These are phyloP conservation scores for Pilophorus perplexus DNA, from an alignment of 2,888 invertebrate genomes.

Conservation along the genomic window DNA sequence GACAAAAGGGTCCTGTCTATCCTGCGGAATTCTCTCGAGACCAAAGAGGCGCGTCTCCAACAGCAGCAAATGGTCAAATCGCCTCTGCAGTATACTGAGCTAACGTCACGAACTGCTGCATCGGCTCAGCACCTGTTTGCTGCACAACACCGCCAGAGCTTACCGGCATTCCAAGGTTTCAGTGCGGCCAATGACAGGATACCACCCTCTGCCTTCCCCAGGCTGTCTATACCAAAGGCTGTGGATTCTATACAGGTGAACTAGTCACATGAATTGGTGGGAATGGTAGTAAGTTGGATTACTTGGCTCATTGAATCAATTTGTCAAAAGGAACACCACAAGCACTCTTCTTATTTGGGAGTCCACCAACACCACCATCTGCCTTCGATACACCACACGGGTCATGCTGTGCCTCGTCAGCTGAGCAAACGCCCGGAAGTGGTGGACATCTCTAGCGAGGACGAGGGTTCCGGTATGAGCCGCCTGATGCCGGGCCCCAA, in stretches of 20 bases:
- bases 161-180: conserved; percentile 58
- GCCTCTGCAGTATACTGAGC: conserved; percentile 24
- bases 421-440: no score
- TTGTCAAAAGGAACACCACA: background rate
- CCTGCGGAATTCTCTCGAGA: conserved; percentile 68
- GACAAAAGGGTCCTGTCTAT: conserved; percentile 70
- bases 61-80: conserved; percentile 50
- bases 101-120: conserved; percentile 18
- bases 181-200: conserved; percentile 52
- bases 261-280: background rate
- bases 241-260: conserved; percentile 59
- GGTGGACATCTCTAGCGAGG: conserved; percentile 42
- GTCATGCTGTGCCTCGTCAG: no score
- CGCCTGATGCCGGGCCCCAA: no score
- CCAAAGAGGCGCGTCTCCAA: conserved; percentile 57
- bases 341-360: background rate
- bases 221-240: conserved; percentile 67
- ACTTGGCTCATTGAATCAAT: no score
- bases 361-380: no score
- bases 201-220: conserved; percentile 54
- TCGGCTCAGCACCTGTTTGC: background rate
- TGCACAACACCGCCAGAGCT: conserved; percentile 52
- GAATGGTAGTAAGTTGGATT: no score
- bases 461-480: conserved; percentile 20
- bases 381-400: no score